A percentile compares a stretch with the other conserved stretches of the same genome.
Conservation (phyloP, 1,140 invertebrate species). For the Drosophila burlai region DNA sequence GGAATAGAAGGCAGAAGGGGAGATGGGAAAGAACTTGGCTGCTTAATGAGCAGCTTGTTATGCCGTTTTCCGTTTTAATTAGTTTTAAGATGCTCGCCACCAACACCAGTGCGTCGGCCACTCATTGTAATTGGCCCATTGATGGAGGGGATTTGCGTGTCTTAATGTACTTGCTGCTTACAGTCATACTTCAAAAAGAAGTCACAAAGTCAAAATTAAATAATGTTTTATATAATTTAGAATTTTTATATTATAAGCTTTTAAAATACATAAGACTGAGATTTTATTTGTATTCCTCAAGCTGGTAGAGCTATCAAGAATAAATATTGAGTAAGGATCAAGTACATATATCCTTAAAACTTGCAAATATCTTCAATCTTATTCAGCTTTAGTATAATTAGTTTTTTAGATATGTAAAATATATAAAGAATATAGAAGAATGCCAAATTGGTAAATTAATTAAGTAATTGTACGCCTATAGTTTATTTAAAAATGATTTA, state of each 20-base stretch:
- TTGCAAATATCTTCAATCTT: constrained; percentile 1
- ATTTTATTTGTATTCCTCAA: background rate
- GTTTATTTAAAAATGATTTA: background rate
- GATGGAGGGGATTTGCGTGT: constrained; percentile 46
- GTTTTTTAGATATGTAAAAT: background rate
- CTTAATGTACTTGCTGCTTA: background rate
- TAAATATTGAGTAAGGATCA: background rate
- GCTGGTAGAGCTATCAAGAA: background rate
- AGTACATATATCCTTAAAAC: background rate
- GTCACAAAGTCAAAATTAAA: too few species aligned
- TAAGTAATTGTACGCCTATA: too few species aligned
- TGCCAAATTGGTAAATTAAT: too few species aligned
- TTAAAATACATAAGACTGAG: too few species aligned
- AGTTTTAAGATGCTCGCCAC: constrained; percentile 78
- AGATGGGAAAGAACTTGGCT: constrained; percentile 20
- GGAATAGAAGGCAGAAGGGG: constrained; percentile 11
- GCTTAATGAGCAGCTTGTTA: constrained; percentile 84
- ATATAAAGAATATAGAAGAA: background rate
- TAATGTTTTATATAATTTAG: too few species aligned
- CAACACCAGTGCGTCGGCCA: constrained; percentile 60
- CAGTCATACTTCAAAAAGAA: background rate
- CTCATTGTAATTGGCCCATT: constrained; percentile 82
- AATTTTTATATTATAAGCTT: too few species aligned
- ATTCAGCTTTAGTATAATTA: background rate
- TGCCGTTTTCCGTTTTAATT: constrained; percentile 53